Evolutionary conservation across 2,888 invertebrate genomes (phyloP), one percentile per base, ranked within the genome.

Genomic region (Hydropsyche betteni): DNA sequence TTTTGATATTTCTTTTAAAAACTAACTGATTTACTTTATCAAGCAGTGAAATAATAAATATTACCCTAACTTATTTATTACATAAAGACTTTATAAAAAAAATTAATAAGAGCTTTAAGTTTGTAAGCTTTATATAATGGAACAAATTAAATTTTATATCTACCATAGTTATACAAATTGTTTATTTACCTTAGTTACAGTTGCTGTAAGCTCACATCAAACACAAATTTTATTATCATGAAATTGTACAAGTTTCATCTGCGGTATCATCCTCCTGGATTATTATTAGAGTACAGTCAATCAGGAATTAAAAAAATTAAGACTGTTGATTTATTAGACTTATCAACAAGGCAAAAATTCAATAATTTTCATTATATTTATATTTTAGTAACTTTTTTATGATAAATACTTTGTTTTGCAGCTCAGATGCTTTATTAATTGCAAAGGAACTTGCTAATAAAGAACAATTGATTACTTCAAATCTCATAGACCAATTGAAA

Each of bases 261-360:
- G 44, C 88, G 93, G 76, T 93, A 92, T 82, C 91, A 91, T 81
- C 93, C 93, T 0, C 93, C 93, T 78, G 92, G 92, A 16, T 86
- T 93, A 74, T 90, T 90, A 8, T 83, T 92, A 81, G 91, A 91
- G 81, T 92, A 90, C 81, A 82, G 85, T 7, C 88, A 89, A 81
- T 87, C 88, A 52, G 89, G 89, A 1, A 84, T 86, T 16, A 83
- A 86, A 7, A 90, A 88, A 81, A 90, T 88, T 55, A 90, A 90
- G 81, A 89, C 90, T 74, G 90, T 92, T 68, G 92, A 93, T 82
- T 85, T 93, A 0, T 83, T 92, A 74, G 90, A 92, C 79, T 84
- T 92, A 69, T 86, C 89, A 77, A 82, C 85, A 78, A 88, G 89
- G 92, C 92, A 85, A 86, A 88, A 68, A 52, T 73, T 71, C 10